These are phyloP conservation scores for Melanotaenia trifasciata DNA, from an alignment of 2,797 vertebrate species.

Conservation along the genomic window DNA sequence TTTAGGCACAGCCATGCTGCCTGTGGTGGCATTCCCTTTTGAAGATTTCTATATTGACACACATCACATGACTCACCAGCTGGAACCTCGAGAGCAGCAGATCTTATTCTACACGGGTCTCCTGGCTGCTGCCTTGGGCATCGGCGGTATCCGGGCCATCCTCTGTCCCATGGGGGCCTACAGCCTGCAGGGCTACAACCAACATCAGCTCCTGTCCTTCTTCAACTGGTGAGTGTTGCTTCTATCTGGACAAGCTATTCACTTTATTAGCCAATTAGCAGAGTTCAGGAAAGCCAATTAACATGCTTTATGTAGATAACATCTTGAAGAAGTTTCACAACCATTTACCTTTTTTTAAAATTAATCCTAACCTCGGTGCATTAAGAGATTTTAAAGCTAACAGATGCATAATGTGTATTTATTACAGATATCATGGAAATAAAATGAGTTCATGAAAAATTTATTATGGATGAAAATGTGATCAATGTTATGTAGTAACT, in stretches of 20 bases:
- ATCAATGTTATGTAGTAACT: too few species aligned
- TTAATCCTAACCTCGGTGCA: not conserved
- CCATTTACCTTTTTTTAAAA: not conserved
- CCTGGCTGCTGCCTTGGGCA: conserved; percentile 86
- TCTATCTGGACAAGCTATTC: not conserved
- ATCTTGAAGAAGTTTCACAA: not conserved
- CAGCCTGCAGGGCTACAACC: conserved; percentile 82
- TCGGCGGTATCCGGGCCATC: conserved; percentile 89
- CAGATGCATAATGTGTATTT: too few species aligned
- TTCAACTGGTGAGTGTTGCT: conserved; percentile 89
- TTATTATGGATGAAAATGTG: too few species aligned
- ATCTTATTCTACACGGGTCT: conserved; percentile 88
- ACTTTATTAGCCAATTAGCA: not conserved
- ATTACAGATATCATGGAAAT: too few species aligned
- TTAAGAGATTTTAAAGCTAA: too few species aligned
- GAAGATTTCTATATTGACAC: conserved; percentile 89
- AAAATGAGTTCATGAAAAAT: too few species aligned
- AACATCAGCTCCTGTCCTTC: conserved; percentile 87
- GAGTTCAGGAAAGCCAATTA: not conserved
- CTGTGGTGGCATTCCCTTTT: conserved; percentile 91
- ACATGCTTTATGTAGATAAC: too few species aligned
- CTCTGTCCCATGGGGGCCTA: conserved; percentile 89
- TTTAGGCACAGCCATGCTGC: conserved; percentile 89
- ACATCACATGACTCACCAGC: conserved; percentile 81
- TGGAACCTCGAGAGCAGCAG: conserved; percentile 84